phyloP scores from a whole-genome alignment of 2,888 invertebrate species.

The Sinohyriopsis cumingii region DNA sequence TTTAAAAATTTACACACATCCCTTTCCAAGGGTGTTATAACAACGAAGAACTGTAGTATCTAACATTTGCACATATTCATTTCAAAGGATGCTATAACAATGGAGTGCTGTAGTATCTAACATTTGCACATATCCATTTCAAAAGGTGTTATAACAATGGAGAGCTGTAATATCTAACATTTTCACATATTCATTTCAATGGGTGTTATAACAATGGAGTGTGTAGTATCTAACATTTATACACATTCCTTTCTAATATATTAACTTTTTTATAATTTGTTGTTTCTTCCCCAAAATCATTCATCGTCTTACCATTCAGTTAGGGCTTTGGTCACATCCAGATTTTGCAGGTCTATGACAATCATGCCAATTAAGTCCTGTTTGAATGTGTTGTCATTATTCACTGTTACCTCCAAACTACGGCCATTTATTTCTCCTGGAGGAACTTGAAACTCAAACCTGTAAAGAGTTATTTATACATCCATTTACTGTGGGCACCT shows the following conservation, averaged over 20 bases:
- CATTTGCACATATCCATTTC: too few species aligned
- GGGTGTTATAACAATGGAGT: too few species aligned
- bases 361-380: conserved; percentile 78
- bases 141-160: too few species aligned
- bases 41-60: too few species aligned
- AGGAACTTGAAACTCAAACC: conserved; percentile 89
- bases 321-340: conserved; percentile 80
- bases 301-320: conserved; percentile 79
- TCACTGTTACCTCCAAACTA: conserved; percentile 88
- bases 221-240: too few species aligned
- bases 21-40: too few species aligned
- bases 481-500: not conserved
- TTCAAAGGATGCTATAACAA: too few species aligned
- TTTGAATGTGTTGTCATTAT: conserved; percentile 75
- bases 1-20: too few species aligned
- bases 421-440: conserved; percentile 84
- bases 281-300: not conserved
- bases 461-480: conserved; percentile 26
- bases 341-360: conserved; percentile 78
- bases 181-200: too few species aligned
- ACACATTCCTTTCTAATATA: not conserved
- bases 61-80: too few species aligned
- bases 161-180: too few species aligned
- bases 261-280: not conserved
- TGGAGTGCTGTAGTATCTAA: too few species aligned